These are phyloP conservation scores for Chaenodraco wilsoni DNA, from an alignment of 2,797 vertebrate genomes.

Conservation along the genomic window DNA sequence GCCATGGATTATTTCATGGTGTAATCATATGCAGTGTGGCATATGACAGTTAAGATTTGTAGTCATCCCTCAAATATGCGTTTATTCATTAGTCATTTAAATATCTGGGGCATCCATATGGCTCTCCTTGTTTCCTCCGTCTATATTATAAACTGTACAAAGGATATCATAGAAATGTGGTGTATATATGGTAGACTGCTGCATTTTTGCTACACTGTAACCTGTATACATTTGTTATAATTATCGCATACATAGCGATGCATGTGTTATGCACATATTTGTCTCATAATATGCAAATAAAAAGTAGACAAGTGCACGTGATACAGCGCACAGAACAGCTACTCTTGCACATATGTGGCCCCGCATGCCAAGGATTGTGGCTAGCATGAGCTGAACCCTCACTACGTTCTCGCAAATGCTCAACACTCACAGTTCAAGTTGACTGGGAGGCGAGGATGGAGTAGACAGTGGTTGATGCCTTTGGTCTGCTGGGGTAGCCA, in stretches of 20 bases:
- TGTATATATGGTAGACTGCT: too few species aligned
- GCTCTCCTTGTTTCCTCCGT: neutral
- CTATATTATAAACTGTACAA: neutral
- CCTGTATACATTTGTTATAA: too few species aligned
- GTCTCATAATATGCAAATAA: neutral
- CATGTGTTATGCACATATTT: neutral
- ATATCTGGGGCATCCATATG: neutral
- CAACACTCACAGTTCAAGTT: too few species aligned
- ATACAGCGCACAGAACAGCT: neutral
- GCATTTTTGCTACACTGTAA: too few species aligned
- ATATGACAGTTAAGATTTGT: slow-evolving; percentile 6
- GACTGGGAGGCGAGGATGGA: too few species aligned
- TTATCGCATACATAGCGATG: too few species aligned
- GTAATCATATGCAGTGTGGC: slow-evolving; percentile 15
- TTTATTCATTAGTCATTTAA: slow-evolving; percentile 17
- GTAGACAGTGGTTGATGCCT: too few species aligned
- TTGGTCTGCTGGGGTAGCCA: too few species aligned
- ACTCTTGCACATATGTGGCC: too few species aligned
- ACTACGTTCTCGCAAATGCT: too few species aligned
- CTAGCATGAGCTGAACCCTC: too few species aligned
- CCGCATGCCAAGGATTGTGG: too few species aligned
- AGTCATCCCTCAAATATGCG: slow-evolving; percentile 26
- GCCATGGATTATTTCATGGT: slow-evolving; percentile 14
- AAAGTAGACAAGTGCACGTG: neutral
- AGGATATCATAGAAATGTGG: neutral